Evolutionary conservation across 2,113 vertebrate species (phyloP).

Genomic region (Fulmarus glacialis): DNA sequence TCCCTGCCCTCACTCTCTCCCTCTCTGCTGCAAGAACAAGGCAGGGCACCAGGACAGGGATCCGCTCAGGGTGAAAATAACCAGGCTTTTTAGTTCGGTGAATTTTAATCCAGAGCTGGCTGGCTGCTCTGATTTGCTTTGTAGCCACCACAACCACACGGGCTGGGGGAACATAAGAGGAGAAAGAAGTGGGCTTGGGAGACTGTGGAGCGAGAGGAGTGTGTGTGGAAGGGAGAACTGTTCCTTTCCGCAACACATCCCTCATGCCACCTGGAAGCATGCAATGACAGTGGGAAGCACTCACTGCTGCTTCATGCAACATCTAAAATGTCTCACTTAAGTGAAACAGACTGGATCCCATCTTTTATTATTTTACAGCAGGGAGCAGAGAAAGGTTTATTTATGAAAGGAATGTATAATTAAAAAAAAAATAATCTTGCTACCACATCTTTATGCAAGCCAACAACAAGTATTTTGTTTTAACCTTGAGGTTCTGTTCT

Average conservation of each 20-base stretch:
- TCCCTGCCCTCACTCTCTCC: background rate
- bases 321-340: background rate
- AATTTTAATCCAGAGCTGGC: background rate
- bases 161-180: background rate
- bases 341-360: background rate
- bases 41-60: background rate
- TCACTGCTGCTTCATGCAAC: background rate
- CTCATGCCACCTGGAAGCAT: background rate
- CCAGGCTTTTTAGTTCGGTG: background rate
- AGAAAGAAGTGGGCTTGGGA: background rate
- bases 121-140: background rate
- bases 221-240: background rate
- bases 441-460: background rate
- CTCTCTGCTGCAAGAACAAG: background rate
- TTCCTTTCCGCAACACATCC: background rate
- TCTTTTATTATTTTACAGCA: background rate
- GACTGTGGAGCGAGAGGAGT: background rate
- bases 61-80: background rate
- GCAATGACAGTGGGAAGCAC: background rate
- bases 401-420: background rate
- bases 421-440: background rate
- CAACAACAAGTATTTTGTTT: background rate
- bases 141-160: background rate
- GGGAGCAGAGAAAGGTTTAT: background rate
- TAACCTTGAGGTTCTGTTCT: background rate